A percentile compares a stretch with the other conserved stretches of the same genome.
Evolutionary conservation across 2,113 vertebrate genomes (phyloP).

Genomic region (Hemiscyllium ocellatum): DNA sequence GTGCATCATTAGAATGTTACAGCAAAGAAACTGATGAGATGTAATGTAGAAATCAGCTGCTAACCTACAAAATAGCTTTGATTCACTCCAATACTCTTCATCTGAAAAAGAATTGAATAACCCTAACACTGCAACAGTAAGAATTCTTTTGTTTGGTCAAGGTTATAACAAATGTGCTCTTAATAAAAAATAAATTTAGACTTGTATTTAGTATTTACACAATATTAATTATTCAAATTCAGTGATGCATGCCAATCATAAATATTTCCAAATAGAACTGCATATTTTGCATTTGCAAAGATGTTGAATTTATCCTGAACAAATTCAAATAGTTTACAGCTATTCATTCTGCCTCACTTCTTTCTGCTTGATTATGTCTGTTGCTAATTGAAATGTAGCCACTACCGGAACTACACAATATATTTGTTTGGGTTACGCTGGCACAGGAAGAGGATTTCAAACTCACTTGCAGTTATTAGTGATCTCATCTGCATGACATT

Average conservation of each 20-base stretch:
- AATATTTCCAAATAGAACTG: background rate
- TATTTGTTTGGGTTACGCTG: conserved; percentile 34
- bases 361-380: conserved; percentile 18
- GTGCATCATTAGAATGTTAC: background rate
- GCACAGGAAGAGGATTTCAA: conserved; percentile 34
- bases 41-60: background rate
- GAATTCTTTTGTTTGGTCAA: background rate
- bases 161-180: background rate
- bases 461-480: conserved; percentile 30
- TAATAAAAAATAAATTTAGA: too few relatives aligned
- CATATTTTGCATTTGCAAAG: background rate
- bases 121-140: background rate
- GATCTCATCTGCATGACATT: conserved; percentile 36
- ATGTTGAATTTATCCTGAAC: background rate
- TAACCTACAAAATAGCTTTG: background rate
- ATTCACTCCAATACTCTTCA: background rate
- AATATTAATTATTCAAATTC: background rate
- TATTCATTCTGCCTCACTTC: background rate
- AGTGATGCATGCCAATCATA: background rate
- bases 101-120: background rate
- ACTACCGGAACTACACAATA: background rate
- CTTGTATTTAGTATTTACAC: background rate
- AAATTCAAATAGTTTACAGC: background rate
- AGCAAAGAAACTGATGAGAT: background rate
- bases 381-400: background rate